Evolutionary conservation across 2,113 vertebrate species (phyloP).

Genomic region (Heterochromis multidens): DNA sequence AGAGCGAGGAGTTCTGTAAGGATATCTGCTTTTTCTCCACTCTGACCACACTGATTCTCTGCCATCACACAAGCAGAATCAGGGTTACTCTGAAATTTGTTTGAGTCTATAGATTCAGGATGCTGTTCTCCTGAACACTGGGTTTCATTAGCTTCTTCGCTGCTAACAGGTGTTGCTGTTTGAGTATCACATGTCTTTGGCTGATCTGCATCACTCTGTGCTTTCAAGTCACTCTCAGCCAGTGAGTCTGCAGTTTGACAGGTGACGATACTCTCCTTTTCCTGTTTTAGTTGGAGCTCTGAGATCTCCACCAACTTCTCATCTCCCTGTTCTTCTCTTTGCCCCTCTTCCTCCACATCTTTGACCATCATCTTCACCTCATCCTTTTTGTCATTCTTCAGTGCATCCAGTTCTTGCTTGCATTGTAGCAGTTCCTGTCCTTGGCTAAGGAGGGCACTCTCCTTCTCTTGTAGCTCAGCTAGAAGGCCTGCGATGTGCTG

Average conservation of each 20-base stretch:
- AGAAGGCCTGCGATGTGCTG: conserved; percentile 75
- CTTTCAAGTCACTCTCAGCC: background rate
- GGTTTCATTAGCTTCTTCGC: background rate
- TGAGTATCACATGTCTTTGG: background rate
- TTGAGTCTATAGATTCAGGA: background rate
- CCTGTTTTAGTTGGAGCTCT: background rate
- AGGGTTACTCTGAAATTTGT: background rate
- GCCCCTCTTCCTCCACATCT: background rate
- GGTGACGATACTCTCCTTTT: background rate
- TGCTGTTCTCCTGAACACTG: background rate
- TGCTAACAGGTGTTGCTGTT: background rate
- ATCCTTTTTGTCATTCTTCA: conserved; percentile 14
- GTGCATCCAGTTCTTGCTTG: conserved; percentile 41
- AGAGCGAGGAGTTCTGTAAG: conserved; percentile 34
- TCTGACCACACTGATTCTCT: background rate
- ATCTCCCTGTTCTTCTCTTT: background rate
- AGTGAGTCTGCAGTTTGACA: background rate
- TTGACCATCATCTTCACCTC: background rate
- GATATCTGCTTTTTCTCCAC: background rate
- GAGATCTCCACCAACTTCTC: background rate
- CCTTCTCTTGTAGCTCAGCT: conserved; percentile 73
- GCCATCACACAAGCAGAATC: background rate
- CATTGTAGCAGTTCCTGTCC: conserved; percentile 59
- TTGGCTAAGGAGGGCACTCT: conserved; percentile 59
- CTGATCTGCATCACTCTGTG: background rate